Base-by-base conservation (phyloP, 2,888 invertebrate species). In the Andrena bucephala region DNA sequence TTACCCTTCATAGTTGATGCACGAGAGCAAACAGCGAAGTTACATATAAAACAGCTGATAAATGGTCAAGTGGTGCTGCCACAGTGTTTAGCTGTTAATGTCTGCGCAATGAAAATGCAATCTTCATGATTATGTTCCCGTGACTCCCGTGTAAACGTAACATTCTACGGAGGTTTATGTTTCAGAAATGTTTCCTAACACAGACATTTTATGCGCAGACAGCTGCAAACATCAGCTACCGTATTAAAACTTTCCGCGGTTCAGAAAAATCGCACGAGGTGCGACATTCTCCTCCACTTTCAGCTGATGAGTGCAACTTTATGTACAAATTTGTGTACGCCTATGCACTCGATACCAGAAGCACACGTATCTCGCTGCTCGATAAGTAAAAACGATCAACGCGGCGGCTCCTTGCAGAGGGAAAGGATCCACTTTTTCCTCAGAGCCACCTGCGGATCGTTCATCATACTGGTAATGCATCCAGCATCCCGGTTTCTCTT, bases 391-490 rank as follows among this genome's bases (percentile, higher is more conserved):
- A 88, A 88, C 80, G 85, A 73, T 78, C 77, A 77, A 77, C 74
- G 77, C 69, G 71, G 71, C 80, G 54, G 70, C 77, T 74, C 70
- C 60, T 50, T 3, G 74, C 42, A 82, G 75, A 83, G 67, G 76
- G 59, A 78, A 74, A 66, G 65, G 66, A 59, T 81, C 27, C 50
- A 68, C 71, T 72, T 89, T 89, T 88, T 87, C 83, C 85, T 79
- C 74, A 70, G 78, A 82, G 85, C 85, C 91, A 89, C 90, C 90
- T 90, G 89, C 87, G 84, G 89, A 89, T 92, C 92, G 89, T 92
- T 89, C 91, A 92, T 92, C 92, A 92, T 85, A 77, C 71, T 78
- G 85, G 89, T 90, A 89, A 92, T 91, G 91, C 91, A 91, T 91
- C 91, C 80, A 83, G 77, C 88, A 85, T 69, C 86, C 76, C 84